Conservation (phyloP, 1,140 invertebrate species). For the Ceratina calcarata region DNA sequence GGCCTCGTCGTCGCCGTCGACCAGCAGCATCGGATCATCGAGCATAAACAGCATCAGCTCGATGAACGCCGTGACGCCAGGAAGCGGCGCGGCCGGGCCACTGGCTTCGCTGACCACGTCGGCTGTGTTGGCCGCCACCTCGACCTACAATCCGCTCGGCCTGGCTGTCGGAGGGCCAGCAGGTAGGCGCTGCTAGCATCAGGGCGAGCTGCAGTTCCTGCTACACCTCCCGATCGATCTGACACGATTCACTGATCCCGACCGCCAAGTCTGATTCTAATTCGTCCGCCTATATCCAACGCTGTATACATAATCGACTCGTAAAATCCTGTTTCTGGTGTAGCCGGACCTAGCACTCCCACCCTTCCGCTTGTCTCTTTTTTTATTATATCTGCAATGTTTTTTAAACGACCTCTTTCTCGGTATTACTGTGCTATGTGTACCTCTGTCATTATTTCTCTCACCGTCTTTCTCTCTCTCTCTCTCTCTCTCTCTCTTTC, state of each 20-base stretch:
- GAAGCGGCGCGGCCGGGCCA: constrained; percentile 74
- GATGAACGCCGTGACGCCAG: constrained; percentile 65
- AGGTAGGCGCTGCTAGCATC: constrained; percentile 84
- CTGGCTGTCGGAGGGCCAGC: constrained; percentile 87
- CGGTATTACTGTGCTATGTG: constrained; percentile 24
- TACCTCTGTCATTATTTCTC: not conserved
- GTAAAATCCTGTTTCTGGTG: constrained; percentile 70
- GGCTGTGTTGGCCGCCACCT: constrained; percentile 84
- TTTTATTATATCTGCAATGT: constrained; percentile 37
- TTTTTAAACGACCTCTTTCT: constrained; percentile 46
- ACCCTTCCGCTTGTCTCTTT: constrained; percentile 61
- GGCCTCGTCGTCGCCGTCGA: constrained; percentile 74
- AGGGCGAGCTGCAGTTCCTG: constrained; percentile 79
- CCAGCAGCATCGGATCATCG: constrained; percentile 63
- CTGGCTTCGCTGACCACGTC: constrained; percentile 89
- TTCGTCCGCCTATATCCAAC: constrained; percentile 48
- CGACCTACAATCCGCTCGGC: constrained; percentile 90
- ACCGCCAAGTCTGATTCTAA: constrained; percentile 40
- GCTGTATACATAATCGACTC: constrained; percentile 35
- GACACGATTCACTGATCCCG: constrained; percentile 54
- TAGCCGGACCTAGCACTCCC: constrained; percentile 79
- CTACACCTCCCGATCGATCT: constrained; percentile 75
- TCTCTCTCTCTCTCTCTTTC: not conserved
- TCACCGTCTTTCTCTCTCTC: not conserved
- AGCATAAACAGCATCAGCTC: constrained; percentile 68